Evolutionary conservation across 2,113 vertebrate species (phyloP).

Genomic region (Chaetops frenatus): DNA sequence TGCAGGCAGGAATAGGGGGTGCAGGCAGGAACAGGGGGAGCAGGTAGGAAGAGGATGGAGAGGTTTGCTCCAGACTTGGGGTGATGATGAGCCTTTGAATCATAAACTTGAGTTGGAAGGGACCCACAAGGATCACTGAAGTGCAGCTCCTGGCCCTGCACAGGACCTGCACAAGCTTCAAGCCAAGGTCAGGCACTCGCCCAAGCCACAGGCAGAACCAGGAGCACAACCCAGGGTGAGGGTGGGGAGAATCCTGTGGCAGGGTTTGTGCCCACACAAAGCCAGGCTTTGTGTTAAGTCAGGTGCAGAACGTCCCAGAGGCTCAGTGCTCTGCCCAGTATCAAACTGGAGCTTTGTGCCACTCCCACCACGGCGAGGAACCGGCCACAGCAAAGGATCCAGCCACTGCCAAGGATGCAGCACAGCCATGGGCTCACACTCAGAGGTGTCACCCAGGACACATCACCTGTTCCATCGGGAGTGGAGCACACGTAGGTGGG

Average conservation of each 20-base stretch:
- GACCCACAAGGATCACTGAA: neutral
- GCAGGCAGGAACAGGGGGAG: too few species aligned
- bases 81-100: neutral
- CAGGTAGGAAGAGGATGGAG: neutral
- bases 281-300: neutral
- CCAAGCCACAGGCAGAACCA: neutral
- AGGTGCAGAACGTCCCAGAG: neutral
- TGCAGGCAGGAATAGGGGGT: neutral
- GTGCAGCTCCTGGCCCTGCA: neutral
- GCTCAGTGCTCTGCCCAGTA: neutral
- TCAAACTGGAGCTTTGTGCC: neutral
- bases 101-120: neutral
- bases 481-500: slow-evolving; percentile 91
- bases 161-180: neutral
- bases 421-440: accelerated
- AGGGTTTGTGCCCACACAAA: neutral
- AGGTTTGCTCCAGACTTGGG: neutral
- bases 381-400: neutral
- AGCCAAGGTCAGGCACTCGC: neutral
- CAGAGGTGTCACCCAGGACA: accelerated
- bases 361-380: neutral
- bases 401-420: neutral
- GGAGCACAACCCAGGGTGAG: neutral
- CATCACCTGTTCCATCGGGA: slow-evolving; percentile 88
- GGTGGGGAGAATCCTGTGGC: neutral